These are phyloP conservation scores for Gymnoscopelus microlampas DNA, from an alignment of 2,797 vertebrate genomes.

Conservation along the genomic window DNA sequence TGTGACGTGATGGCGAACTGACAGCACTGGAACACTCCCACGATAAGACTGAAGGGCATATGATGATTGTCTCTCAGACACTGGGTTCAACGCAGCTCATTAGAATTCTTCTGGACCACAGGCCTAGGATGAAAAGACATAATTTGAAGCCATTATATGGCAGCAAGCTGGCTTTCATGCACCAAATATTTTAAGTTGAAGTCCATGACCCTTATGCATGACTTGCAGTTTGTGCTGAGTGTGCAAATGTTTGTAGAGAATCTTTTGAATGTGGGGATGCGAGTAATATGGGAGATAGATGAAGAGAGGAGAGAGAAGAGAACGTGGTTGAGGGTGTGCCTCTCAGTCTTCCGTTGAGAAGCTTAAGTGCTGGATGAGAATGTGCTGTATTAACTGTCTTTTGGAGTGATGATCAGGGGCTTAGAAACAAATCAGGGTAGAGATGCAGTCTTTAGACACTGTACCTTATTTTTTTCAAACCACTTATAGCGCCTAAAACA, in stretches of 20 bases:
- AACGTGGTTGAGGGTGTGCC: background rate
- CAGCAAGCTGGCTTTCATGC: conserved; percentile 63
- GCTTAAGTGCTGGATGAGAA: conserved; percentile 32
- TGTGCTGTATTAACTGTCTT: conserved; percentile 60
- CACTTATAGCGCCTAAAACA: too few relatives aligned
- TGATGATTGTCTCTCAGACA: conserved; percentile 65
- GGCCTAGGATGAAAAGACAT: conserved; percentile 59
- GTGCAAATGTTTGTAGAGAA: background rate
- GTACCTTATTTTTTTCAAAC: background rate
- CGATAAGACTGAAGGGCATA: conserved; percentile 67
- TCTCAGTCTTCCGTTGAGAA: conserved; percentile 52
- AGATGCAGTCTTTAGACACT: background rate
- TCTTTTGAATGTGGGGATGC: too few relatives aligned
- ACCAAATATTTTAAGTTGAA: conserved; percentile 66
- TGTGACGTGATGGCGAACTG: conserved; percentile 42
- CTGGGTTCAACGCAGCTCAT: conserved; percentile 52
- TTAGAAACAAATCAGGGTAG: conserved; percentile 26
- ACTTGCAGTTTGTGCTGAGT: conserved; percentile 48
- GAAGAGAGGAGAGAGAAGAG: too few relatives aligned
- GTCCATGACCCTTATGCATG: conserved; percentile 50
- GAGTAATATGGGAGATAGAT: background rate
- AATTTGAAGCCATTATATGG: conserved; percentile 60
- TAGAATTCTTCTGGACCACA: conserved; percentile 68
- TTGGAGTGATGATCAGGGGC: conserved; percentile 40
- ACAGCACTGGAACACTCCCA: conserved; percentile 53